Percentiles rank a stretch among this genome's conserved stretches.
Evolutionary conservation across 2,797 vertebrate species (phyloP).

Genomic region (Eleutherodactylus coqui): DNA sequence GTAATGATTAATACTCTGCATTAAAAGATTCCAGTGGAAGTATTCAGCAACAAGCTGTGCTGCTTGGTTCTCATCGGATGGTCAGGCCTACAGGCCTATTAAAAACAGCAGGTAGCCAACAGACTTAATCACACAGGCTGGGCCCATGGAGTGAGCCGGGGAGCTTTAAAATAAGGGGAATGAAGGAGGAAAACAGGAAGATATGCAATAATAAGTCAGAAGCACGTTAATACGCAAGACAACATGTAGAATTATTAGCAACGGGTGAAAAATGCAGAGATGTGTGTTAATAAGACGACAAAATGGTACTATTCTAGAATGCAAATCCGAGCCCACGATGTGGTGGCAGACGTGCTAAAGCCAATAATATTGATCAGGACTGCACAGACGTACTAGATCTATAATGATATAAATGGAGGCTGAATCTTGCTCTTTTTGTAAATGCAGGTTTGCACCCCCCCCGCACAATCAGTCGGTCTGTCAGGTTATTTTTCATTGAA

Average conservation of each 20-base stretch:
- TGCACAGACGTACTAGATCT: not conserved
- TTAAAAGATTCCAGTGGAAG: slow-evolving; percentile 86
- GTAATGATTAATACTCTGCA: slow-evolving; percentile 86
- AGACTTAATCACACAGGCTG: slow-evolving; percentile 83
- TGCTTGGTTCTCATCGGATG: slow-evolving; percentile 79
- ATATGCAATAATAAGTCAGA: slow-evolving; percentile 54
- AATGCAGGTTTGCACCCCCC: not conserved
- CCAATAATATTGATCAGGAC: slow-evolving; percentile 38
- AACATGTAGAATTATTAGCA: not conserved
- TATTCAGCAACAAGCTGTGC: slow-evolving; percentile 78
- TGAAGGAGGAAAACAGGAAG: slow-evolving; percentile 66
- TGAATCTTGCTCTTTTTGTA: slow-evolving; percentile 14
- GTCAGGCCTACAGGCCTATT: slow-evolving; percentile 78
- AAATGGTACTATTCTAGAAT: not conserved
- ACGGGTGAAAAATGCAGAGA: not conserved
- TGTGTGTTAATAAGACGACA: slow-evolving; percentile 32
- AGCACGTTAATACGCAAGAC: slow-evolving; percentile 48
- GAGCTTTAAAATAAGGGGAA: slow-evolving; percentile 62
- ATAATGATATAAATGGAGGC: slow-evolving; percentile 27
- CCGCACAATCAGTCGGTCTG: not conserved
- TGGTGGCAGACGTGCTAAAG: not conserved
- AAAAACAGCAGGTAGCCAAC: slow-evolving; percentile 82
- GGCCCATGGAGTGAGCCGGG: slow-evolving; percentile 71
- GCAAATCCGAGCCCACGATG: not conserved
- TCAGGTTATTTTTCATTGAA: not conserved